These are phyloP conservation scores for Chlorodrepanis virens DNA, from an alignment of 2,113 vertebrate species.

Conservation along the genomic window DNA sequence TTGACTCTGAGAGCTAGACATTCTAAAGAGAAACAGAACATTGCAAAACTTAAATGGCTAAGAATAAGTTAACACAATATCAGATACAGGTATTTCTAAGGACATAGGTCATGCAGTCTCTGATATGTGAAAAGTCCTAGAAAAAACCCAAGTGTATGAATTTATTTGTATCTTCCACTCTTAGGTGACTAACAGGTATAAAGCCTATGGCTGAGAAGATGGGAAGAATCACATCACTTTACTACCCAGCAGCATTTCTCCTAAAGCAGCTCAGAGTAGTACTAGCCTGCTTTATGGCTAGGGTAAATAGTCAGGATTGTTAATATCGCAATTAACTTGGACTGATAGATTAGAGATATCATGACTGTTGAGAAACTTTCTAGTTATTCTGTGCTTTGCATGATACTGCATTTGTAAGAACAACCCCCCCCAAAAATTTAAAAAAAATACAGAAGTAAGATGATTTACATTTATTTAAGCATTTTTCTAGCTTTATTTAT, in stretches of 20 bases:
- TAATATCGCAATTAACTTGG: not conserved
- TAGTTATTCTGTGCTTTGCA: not conserved
- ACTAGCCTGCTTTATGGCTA: not conserved
- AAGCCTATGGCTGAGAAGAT: not conserved
- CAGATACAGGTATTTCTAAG: not conserved
- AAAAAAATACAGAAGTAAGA: not conserved
- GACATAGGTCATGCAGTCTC: not conserved
- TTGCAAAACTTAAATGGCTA: not conserved
- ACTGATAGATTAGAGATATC: not conserved
- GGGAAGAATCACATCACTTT: not conserved
- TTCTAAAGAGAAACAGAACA: not conserved
- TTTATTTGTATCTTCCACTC: not conserved
- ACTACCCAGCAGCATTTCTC: not conserved
- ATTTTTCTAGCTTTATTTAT: not conserved
- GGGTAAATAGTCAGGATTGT: not conserved
- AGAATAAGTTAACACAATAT: not conserved
- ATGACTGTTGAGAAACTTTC: not conserved
- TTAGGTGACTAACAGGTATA: not conserved
- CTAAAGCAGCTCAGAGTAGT: not conserved
- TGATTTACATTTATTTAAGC: not conserved
- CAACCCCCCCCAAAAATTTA: accelerated
- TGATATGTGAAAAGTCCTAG: not conserved
- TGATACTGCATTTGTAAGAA: not conserved
- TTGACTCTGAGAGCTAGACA: not conserved
- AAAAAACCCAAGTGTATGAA: not conserved